phyloP scores from a whole-genome alignment of 2,888 invertebrate species.

The Apamea sordens region DNA sequence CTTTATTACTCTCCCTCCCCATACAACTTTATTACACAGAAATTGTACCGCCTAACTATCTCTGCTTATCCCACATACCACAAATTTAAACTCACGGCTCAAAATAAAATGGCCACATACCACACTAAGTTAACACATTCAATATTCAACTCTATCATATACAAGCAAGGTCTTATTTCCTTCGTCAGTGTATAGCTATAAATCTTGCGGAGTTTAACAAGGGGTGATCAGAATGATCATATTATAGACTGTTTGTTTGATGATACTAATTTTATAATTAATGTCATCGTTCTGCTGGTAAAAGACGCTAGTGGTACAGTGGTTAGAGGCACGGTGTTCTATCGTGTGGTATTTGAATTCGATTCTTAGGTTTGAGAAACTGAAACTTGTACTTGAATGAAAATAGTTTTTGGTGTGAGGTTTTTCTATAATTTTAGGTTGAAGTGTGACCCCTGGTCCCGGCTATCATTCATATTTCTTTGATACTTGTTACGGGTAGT shows the following conservation, averaged over 20 bases:
- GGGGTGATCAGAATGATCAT: slow-evolving; percentile 25
- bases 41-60: background rate
- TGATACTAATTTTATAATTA: slow-evolving; percentile 47
- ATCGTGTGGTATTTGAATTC: background rate
- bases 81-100: background rate
- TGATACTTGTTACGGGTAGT: background rate
- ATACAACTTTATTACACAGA: background rate
- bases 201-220: slow-evolving; percentile 33
- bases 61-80: slow-evolving; percentile 20
- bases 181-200: slow-evolving; percentile 6
- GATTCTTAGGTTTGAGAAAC: background rate
- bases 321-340: background rate
- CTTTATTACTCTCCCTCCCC: background rate
- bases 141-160: background rate
- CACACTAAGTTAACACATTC: background rate
- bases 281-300: slow-evolving; percentile 16
- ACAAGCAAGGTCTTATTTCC: rapidly evolving
- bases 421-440: background rate
- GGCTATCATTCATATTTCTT: background rate
- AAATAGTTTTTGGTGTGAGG: background rate
- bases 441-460: background rate
- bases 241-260: slow-evolving; percentile 40
- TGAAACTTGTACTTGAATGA: background rate
- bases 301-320: background rate
- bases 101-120: slow-evolving; percentile 16